phyloP scores from a whole-genome alignment of 1,140 invertebrate genomes.

The Leguminivora glycinivorella region DNA sequence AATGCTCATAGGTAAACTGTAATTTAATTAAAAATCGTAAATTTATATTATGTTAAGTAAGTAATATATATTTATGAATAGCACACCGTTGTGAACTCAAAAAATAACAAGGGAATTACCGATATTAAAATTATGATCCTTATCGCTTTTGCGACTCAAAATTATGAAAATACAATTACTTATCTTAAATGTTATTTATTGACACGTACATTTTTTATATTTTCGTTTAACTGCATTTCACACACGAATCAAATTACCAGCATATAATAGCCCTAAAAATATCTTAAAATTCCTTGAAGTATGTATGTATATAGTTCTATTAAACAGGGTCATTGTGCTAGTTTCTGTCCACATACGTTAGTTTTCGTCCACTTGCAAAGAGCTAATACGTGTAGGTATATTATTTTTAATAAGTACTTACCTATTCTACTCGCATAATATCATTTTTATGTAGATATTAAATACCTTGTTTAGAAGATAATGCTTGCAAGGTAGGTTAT shows the following conservation, averaged over 20 bases:
- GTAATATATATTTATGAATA: background rate
- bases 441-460: too few relatives aligned
- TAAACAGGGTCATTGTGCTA: too few relatives aligned
- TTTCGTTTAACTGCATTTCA: slow-evolving; percentile 9
- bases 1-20: background rate
- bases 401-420: too few relatives aligned
- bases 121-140: background rate
- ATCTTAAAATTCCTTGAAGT: background rate
- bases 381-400: too few relatives aligned
- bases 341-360: too few relatives aligned
- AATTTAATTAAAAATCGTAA: background rate
- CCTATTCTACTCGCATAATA: too few relatives aligned
- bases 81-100: background rate
- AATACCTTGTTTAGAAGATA: too few relatives aligned
- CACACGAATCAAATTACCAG: background rate
- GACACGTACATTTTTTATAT: background rate
- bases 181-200: background rate
- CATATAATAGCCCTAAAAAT: background rate
- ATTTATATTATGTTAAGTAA: too few relatives aligned
- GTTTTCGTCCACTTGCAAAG: too few relatives aligned
- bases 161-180: slow-evolving; percentile 21
- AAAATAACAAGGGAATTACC: background rate
- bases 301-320: background rate
- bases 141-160: slow-evolving; percentile 3
- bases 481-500: too few relatives aligned